Evolutionary conservation across 2,113 vertebrate genomes (phyloP).

Genomic region (Ophiodon elongatus): DNA sequence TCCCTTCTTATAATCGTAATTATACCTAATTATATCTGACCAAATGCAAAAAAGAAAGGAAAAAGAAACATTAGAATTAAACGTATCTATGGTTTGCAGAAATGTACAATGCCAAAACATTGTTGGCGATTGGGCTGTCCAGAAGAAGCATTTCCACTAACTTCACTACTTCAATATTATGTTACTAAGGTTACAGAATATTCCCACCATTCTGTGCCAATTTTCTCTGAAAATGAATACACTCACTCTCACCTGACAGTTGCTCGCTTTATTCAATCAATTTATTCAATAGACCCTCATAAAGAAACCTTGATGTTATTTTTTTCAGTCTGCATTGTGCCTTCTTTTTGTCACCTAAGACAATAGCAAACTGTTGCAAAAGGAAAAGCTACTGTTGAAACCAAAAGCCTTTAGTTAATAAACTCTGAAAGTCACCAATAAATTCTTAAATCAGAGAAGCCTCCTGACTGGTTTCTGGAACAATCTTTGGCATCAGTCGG

Average conservation of each 20-base stretch:
- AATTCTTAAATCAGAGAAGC: constrained; percentile 17
- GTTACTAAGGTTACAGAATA: background rate
- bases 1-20: background rate
- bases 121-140: background rate
- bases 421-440: constrained; percentile 39
- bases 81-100: background rate
- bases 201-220: background rate
- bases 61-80: no score
- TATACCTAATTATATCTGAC: background rate
- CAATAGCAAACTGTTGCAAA: background rate
- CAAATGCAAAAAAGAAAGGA: background rate
- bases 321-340: background rate
- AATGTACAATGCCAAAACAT: background rate
- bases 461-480: constrained; percentile 27
- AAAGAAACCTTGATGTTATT: background rate
- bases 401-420: constrained; percentile 27
- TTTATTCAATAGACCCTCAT: constrained; percentile 32
- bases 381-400: background rate
- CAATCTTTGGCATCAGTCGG: constrained; percentile 40
- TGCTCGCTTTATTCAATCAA: constrained; percentile 9
- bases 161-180: background rate
- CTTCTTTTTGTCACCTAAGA: background rate
- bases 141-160: background rate
- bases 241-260: background rate
- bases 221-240: background rate